Conservation (phyloP, 2,113 vertebrate genomes). For the Oplegnathus fasciatus region DNA sequence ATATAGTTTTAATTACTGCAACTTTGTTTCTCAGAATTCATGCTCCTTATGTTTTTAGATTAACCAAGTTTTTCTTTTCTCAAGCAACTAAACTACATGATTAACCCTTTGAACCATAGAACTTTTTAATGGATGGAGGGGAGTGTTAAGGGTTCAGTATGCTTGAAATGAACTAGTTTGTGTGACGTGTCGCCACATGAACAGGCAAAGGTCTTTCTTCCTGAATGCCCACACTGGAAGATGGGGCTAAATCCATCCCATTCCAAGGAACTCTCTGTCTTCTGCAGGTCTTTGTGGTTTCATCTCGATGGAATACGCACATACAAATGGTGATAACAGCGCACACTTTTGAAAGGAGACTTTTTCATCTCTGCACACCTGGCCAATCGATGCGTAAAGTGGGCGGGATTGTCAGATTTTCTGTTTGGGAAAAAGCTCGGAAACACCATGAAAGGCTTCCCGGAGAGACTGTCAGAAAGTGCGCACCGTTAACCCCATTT, state of each 20-base stretch:
- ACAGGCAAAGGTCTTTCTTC: not conserved
- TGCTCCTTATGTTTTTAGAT: not conserved
- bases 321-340: no score
- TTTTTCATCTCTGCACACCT: no score
- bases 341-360: no score
- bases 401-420: no score
- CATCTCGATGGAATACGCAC: no score
- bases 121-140: not conserved
- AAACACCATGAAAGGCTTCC: no score
- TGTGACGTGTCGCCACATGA: not conserved
- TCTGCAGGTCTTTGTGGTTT: no score
- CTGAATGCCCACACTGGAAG: not conserved
- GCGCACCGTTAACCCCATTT: no score
- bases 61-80: not conserved
- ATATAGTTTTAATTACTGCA: not conserved
- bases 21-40: not conserved
- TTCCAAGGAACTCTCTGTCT: not conserved
- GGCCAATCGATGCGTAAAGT: no score
- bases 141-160: not conserved
- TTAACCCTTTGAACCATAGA: no score
- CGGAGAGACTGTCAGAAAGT: no score
- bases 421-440: no score
- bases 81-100: not conserved
- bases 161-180: not conserved
- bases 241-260: not conserved